These are phyloP conservation scores for Microplitis demolitor DNA, from an alignment of 1,140 invertebrate genomes.

Conservation along the genomic window DNA sequence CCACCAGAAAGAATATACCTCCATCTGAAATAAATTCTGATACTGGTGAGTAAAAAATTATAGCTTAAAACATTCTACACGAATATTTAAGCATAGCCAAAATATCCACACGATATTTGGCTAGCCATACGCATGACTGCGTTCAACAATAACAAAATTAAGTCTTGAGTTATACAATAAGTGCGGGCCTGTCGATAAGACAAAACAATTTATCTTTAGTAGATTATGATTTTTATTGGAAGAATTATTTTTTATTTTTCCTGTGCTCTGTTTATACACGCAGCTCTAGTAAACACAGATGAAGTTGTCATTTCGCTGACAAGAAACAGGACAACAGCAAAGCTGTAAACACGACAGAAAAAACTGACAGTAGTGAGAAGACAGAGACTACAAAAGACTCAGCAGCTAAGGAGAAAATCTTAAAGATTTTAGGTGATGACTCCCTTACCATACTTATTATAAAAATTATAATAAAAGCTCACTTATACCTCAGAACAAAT, in stretches of 20 bases:
- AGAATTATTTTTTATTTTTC: neutral
- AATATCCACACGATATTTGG: neutral
- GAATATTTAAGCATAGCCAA: neutral
- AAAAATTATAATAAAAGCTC: neutral
- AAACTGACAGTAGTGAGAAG: neutral
- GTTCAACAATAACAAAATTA: neutral
- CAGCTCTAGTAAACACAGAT: too few relatives aligned
- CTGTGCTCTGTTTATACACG: too few relatives aligned
- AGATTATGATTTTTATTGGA: neutral
- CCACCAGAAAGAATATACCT: neutral
- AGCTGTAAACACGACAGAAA: neutral
- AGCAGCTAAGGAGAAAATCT: neutral
- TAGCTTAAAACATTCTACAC: neutral
- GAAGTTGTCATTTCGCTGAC: too few relatives aligned
- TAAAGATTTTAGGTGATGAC: neutral
- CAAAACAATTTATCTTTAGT: neutral
- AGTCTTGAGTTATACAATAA: neutral
- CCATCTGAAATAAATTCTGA: too few relatives aligned
- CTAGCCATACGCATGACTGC: neutral
- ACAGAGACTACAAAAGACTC: neutral
- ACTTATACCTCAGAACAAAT: neutral
- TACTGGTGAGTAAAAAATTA: too few relatives aligned
- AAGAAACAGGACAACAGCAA: neutral
- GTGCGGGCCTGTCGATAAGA: neutral
- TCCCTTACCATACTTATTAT: neutral